Percentiles rank a stretch among this genome's conserved stretches.
Evolutionary conservation across 2,113 vertebrate genomes (phyloP).

Genomic region (Lynx canadensis): DNA sequence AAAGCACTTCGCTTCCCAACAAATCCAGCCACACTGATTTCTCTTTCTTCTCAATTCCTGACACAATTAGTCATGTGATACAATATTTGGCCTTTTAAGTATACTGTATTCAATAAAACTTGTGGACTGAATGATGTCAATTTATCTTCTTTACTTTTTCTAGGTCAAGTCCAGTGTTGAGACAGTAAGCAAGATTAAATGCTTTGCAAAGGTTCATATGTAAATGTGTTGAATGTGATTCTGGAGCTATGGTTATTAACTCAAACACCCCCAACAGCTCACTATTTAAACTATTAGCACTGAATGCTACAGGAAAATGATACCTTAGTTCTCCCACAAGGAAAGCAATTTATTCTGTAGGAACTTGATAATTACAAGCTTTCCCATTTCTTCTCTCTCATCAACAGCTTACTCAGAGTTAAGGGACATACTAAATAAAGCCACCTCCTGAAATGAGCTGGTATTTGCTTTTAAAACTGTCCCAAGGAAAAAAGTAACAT

Average conservation of each 20-base stretch:
- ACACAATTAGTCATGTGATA: not conserved
- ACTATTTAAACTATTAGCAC: not conserved
- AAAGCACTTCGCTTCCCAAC: not conserved
- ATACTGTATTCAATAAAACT: not conserved
- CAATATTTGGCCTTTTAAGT: not conserved
- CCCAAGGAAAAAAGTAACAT: not conserved
- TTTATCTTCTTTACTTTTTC: not conserved
- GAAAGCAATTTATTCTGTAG: not conserved
- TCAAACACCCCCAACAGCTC: not conserved
- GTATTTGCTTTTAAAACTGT: slow-evolving; percentile 43
- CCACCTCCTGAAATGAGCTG: not conserved
- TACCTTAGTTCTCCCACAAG: not conserved
- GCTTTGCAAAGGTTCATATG: not conserved
- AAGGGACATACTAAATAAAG: slow-evolving; percentile 1
- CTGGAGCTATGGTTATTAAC: not conserved
- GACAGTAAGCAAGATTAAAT: not conserved
- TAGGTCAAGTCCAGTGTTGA: not conserved
- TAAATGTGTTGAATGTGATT: not conserved
- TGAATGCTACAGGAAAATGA: not conserved
- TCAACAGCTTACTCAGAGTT: not conserved
- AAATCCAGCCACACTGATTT: not conserved
- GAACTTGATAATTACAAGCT: slow-evolving; percentile 40
- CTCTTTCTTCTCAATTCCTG: not conserved
- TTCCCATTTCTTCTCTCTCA: not conserved
- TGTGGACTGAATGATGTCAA: not conserved